Percentiles rank a stretch among this genome's conserved stretches.
Conservation (phyloP, 2,797 vertebrate genomes). For the Argyrosomus regius region DNA sequence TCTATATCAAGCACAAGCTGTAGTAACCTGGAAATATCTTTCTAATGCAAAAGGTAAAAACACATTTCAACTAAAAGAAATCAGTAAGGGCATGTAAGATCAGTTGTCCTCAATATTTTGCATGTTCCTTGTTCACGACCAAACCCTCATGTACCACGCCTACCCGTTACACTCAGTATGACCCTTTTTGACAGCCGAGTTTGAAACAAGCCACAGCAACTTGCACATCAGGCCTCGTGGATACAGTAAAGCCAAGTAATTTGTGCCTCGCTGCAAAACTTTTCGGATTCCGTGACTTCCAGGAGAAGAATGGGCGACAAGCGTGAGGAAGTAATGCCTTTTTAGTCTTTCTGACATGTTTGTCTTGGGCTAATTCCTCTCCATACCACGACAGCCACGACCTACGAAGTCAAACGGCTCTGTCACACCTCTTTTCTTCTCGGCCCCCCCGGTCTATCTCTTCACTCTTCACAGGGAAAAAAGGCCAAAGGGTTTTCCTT, state of each 20-base stretch:
- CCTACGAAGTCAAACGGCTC: conserved; percentile 73
- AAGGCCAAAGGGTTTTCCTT: conserved; percentile 77
- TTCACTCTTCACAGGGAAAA: conserved; percentile 61
- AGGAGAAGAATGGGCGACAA: conserved; percentile 63
- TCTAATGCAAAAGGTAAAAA: background rate
- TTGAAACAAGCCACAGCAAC: conserved; percentile 21
- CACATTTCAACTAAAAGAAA: background rate
- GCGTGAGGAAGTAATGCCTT: conserved; percentile 62
- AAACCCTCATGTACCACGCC: background rate
- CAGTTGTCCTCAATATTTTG: background rate
- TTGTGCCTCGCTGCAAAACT: conserved; percentile 70
- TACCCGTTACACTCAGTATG: background rate
- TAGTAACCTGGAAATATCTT: background rate
- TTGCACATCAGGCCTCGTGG: conserved; percentile 20
- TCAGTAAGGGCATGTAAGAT: too few relatives aligned
- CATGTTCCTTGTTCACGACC: background rate
- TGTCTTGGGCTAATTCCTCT: conserved; percentile 82
- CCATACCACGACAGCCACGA: conserved; percentile 69
- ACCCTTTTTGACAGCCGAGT: conserved; percentile 3
- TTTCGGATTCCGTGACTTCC: conserved; percentile 70
- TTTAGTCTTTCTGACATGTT: conserved; percentile 72
- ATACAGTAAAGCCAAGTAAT: conserved; percentile 56
- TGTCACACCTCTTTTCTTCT: conserved; percentile 74
- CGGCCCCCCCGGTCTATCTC: conserved; percentile 52
- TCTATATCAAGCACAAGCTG: too few relatives aligned